These are phyloP conservation scores for Ptychobarbus kaznakovi DNA, from an alignment of 2,797 vertebrate genomes.

Conservation along the genomic window DNA sequence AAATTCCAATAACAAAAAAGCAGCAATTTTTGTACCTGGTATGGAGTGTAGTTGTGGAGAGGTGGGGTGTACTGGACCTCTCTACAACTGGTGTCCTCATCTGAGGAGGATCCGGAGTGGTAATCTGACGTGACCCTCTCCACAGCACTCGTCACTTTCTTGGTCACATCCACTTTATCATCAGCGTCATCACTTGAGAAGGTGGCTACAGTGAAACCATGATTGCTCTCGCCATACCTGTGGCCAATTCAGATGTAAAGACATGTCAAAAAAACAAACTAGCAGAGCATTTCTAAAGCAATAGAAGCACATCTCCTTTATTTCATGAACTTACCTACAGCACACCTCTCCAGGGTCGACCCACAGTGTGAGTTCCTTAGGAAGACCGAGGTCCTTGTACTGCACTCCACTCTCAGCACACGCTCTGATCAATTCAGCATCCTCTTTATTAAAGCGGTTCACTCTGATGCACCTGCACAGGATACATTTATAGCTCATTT, in stretches of 20 bases:
- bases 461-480: slow-evolving; percentile 76
- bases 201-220: slow-evolving; percentile 77
- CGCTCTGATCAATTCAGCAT: slow-evolving; percentile 75
- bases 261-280: neutral
- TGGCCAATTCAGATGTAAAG: neutral
- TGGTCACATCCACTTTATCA: slow-evolving; percentile 70
- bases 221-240: slow-evolving; percentile 78
- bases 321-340: slow-evolving; percentile 73
- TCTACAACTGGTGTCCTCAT: slow-evolving; percentile 72
- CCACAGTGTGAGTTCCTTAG: slow-evolving; percentile 78
- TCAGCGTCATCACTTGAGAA: slow-evolving; percentile 69
- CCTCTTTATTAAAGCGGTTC: slow-evolving; percentile 71
- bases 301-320: neutral
- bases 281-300: neutral
- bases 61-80: slow-evolving; percentile 48
- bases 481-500: neutral
- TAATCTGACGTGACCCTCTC: slow-evolving; percentile 83
- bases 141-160: slow-evolving; percentile 75
- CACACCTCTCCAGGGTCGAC: slow-evolving; percentile 80
- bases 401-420: slow-evolving; percentile 74
- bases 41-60: slow-evolving; percentile 47
- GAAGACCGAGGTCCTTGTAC: slow-evolving; percentile 74
- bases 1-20: neutral
- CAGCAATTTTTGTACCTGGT: slow-evolving; percentile 65
- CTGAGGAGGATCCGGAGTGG: slow-evolving; percentile 81